Conservation (phyloP, 2,113 vertebrate genomes). For the Hiodon alosoides region DNA sequence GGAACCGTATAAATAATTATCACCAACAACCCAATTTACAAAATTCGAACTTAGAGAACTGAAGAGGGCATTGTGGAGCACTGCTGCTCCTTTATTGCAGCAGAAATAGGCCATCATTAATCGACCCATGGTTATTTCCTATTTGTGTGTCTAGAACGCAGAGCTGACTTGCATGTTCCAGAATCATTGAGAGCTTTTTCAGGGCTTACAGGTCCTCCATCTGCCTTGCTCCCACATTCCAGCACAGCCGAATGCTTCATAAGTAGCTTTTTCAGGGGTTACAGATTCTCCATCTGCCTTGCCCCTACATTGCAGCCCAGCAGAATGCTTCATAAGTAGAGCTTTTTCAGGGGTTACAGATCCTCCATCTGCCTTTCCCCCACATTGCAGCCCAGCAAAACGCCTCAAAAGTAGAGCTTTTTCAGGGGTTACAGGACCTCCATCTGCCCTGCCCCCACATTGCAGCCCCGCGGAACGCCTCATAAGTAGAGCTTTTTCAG, state of each 20-base stretch:
- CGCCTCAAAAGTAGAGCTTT: too few species aligned
- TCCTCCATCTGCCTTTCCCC: conserved; percentile 28
- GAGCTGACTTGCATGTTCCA: neutral
- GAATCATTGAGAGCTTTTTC: neutral
- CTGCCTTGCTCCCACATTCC: conserved; percentile 38
- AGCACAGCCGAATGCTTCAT: conserved; percentile 24
- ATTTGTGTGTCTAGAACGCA: neutral
- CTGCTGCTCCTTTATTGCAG: neutral
- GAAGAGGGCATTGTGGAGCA: neutral
- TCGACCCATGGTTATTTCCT: neutral
- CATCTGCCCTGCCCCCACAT: conserved; percentile 30
- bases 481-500: conserved; percentile 56
- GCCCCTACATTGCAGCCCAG: conserved; percentile 43
- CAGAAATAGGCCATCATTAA: neutral
- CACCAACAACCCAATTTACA: neutral
- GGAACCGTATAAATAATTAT: too few species aligned
- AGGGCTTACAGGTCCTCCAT: neutral
- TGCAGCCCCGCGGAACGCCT: conserved; percentile 54
- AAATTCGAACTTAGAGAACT: neutral
- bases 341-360: conserved; percentile 45
- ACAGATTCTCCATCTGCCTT: conserved; percentile 13
- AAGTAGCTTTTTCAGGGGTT: neutral
- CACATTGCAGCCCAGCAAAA: conserved; percentile 39
- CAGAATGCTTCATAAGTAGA: conserved; percentile 58
- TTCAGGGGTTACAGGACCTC: neutral